Evolutionary conservation across 2,797 vertebrate species (phyloP).

Genomic region (Thunnus albacares): DNA sequence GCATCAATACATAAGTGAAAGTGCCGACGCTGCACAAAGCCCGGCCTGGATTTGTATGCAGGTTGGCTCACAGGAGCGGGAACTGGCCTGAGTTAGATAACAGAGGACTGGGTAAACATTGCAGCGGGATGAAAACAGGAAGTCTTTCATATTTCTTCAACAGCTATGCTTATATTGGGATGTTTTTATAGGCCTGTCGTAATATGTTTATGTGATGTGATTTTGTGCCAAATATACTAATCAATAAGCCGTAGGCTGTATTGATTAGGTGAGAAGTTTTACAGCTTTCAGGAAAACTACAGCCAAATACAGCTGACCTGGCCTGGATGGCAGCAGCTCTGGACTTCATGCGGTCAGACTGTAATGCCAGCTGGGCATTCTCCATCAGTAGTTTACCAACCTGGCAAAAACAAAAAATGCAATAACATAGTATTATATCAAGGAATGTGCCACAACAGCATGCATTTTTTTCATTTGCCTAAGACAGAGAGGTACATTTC

Average conservation of each 20-base stretch:
- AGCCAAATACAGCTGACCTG: slow-evolving; percentile 76
- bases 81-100: slow-evolving; percentile 56
- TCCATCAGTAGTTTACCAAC: slow-evolving; percentile 80
- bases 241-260: slow-evolving; percentile 7
- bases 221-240: not conserved
- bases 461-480: not conserved
- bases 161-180: not conserved
- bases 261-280: not conserved
- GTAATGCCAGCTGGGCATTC: slow-evolving; percentile 81
- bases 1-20: slow-evolving; percentile 77
- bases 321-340: slow-evolving; percentile 75
- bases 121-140: slow-evolving; percentile 53
- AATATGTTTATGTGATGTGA: not conserved
- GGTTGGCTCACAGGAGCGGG: slow-evolving; percentile 58
- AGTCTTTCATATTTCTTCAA: slow-evolving; percentile 16
- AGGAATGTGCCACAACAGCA: not conserved
- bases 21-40: slow-evolving; percentile 69
- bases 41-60: slow-evolving; percentile 67
- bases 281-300: slow-evolving; percentile 39
- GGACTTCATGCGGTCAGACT: slow-evolving; percentile 79
- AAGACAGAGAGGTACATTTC: not conserved
- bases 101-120: slow-evolving; percentile 35
- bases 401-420: slow-evolving; percentile 61
- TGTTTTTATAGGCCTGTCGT: not conserved
- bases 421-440: not conserved